phyloP scores from a whole-genome alignment of 2,888 invertebrate genomes.

The Cheiracanthium punctorium region DNA sequence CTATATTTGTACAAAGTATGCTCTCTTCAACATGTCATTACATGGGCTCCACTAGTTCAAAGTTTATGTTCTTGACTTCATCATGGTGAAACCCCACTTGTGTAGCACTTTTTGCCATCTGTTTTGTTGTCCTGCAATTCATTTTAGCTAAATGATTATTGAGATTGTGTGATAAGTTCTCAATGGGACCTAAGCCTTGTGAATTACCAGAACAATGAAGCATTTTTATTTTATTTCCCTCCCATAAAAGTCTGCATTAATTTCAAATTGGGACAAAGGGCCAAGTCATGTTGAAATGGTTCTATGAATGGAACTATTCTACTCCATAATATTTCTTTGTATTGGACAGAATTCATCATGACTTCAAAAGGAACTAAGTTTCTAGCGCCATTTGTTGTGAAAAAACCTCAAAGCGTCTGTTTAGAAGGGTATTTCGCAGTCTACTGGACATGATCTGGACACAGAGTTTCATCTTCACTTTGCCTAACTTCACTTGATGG shows the following conservation, averaged over 20 bases:
- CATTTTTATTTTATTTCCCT: neutral
- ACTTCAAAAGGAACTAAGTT: neutral
- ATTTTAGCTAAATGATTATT: neutral
- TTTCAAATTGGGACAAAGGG: neutral
- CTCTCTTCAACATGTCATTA: neutral
- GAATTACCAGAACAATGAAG: conserved; percentile 3
- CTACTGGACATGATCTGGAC: neutral
- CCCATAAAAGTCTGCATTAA: neutral
- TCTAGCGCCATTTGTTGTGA: neutral
- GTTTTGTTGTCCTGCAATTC: conserved; percentile 1
- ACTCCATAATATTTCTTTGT: neutral
- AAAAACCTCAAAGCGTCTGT: neutral
- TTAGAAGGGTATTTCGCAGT: neutral
- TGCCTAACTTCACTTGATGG: too few species aligned
- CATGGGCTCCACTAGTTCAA: neutral
- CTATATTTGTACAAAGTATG: neutral
- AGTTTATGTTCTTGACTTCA: neutral
- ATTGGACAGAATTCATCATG: neutral
- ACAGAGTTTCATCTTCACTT: too few species aligned
- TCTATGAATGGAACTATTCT: neutral
- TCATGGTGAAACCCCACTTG: neutral
- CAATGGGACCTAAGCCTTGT: neutral
- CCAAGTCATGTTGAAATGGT: conserved; percentile 4
- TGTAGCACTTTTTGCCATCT: neutral
- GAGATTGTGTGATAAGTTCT: neutral